Evolutionary conservation across 2,113 vertebrate species (phyloP).

Genomic region (Aleadryas rufinucha): DNA sequence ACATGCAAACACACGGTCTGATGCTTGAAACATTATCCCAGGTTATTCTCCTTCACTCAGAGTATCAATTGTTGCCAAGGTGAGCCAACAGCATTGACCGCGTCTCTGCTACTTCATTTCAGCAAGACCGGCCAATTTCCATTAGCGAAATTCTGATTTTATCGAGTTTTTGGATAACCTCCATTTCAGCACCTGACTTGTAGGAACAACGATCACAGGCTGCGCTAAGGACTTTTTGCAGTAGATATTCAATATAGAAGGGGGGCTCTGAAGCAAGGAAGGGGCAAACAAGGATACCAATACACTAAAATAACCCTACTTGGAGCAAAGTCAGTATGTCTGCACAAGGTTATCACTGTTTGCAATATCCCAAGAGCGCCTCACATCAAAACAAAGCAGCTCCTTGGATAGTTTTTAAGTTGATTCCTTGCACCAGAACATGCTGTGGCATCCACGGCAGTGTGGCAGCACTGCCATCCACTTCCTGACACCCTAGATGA

Average conservation of each 20-base stretch:
- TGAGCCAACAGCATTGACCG: not conserved
- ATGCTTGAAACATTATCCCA: not conserved
- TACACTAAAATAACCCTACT: not conserved
- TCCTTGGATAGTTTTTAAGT: not conserved
- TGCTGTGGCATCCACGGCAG: not conserved
- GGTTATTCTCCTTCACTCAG: not conserved
- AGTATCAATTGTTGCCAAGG: not conserved
- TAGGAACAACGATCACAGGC: not conserved
- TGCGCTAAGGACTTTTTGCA: not conserved
- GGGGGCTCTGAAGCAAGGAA: not conserved
- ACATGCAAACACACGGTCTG: fast-evolving
- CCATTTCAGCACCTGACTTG: not conserved
- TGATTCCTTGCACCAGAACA: not conserved
- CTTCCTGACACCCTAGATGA: not conserved
- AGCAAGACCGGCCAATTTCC: not conserved
- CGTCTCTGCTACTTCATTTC: not conserved
- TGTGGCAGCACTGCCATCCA: not conserved
- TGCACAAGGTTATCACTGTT: not conserved
- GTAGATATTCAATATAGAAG: not conserved
- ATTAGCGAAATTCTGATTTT: conserved; percentile 20
- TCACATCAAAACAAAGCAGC: not conserved
- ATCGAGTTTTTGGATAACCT: not conserved
- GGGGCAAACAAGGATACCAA: not conserved
- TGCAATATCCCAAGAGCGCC: not conserved
- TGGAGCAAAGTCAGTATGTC: not conserved